Evolutionary conservation across 2,888 invertebrate species (phyloP).

Genomic region (Trachelus iudaicus): DNA sequence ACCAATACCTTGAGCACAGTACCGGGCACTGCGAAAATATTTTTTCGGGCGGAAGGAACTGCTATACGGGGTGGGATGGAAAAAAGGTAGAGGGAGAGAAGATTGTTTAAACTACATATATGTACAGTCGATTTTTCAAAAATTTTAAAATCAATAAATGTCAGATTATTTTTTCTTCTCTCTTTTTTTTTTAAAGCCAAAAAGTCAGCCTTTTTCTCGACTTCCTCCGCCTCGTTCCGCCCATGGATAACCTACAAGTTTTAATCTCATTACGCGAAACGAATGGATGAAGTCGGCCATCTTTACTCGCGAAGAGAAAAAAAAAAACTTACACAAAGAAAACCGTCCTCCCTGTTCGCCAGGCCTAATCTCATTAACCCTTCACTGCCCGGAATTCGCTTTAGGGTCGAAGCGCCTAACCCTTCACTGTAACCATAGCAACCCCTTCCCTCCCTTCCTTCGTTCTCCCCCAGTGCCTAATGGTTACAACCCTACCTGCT

Average conservation of each 20-base stretch:
- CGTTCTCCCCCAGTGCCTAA: conserved; percentile 34
- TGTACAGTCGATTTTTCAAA: too few relatives aligned
- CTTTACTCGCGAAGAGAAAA: not conserved
- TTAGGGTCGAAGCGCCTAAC: conserved; percentile 45
- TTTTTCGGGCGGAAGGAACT: conserved; percentile 49
- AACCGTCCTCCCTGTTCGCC: not conserved
- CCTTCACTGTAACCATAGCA: conserved; percentile 49
- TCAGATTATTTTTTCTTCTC: too few relatives aligned
- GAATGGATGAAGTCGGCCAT: not conserved
- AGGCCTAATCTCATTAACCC: conserved; percentile 56
- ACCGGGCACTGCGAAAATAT: conserved; percentile 46
- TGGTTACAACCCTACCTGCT: conserved; percentile 39
- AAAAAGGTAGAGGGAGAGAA: too few relatives aligned
- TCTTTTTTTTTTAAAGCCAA: too few relatives aligned
- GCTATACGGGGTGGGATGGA: not conserved
- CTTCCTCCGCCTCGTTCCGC: too few relatives aligned
- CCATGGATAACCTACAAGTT: too few relatives aligned
- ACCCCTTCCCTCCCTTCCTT: conserved; percentile 42
- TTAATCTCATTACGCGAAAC: too few relatives aligned
- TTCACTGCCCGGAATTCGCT: conserved; percentile 44
- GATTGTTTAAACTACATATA: too few relatives aligned
- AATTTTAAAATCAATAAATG: too few relatives aligned
- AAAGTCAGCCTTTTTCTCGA: too few relatives aligned
- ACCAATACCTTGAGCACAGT: conserved; percentile 15
- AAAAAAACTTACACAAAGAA: not conserved